Percentiles rank a stretch among this genome's conserved stretches.
phyloP scores from a whole-genome alignment of 2,113 vertebrate species.

The Accipiter virgatus region DNA sequence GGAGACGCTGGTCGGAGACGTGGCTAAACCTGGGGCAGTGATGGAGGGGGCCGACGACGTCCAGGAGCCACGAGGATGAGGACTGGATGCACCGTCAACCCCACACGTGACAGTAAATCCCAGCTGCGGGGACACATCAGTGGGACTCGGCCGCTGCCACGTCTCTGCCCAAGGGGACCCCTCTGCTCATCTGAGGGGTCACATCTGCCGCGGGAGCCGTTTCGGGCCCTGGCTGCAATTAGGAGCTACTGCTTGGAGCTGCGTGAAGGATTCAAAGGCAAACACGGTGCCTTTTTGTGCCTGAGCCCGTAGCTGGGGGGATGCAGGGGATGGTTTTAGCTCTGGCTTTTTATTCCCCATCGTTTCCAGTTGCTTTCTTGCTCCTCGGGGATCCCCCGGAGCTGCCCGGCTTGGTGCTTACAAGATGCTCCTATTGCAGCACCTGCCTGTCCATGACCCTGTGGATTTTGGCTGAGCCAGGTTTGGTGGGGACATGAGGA shows the following conservation, averaged over 20 bases:
- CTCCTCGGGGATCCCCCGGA: no score
- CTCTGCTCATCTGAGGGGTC: fast-evolving
- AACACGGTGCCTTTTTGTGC: fast-evolving
- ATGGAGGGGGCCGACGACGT: fast-evolving
- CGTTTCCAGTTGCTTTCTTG: background rate
- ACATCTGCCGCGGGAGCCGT: fast-evolving
- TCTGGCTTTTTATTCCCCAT: background rate
- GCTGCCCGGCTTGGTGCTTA: background rate
- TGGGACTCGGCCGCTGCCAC: fast-evolving
- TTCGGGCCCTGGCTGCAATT: background rate
- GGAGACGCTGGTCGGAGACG: background rate
- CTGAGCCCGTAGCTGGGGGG: background rate
- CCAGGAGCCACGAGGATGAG: background rate
- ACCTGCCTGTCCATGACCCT: background rate
- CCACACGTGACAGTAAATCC: fast-evolving
- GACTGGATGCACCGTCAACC: background rate
- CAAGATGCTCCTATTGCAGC: background rate
- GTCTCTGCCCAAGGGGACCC: fast-evolving
- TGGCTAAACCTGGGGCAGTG: fast-evolving
- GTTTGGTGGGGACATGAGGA: background rate
- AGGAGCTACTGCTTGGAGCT: background rate
- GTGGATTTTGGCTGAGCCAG: background rate
- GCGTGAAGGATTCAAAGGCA: fast-evolving
- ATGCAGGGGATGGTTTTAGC: background rate
- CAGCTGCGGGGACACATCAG: background rate